phyloP scores from a whole-genome alignment of 2,797 vertebrate species.

The Catostomus latipinnis region DNA sequence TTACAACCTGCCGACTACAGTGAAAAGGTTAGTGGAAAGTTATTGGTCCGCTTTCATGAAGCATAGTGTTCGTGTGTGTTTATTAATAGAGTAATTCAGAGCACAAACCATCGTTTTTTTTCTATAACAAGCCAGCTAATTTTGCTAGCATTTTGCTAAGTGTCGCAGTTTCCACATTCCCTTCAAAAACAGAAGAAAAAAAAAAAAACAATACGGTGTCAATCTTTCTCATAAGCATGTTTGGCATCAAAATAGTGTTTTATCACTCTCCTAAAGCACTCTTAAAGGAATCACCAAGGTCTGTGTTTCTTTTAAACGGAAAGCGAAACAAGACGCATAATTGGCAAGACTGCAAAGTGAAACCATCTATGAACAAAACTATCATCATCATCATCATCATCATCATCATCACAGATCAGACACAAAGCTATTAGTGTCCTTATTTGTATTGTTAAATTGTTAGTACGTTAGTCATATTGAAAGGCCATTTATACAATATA shows the following conservation, averaged over 20 bases:
- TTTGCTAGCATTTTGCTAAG: slow-evolving; percentile 3
- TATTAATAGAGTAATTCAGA: not conserved
- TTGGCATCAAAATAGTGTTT: not conserved
- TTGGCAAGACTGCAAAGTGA: not conserved
- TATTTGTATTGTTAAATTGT: no score
- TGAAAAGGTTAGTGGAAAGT: slow-evolving; percentile 18
- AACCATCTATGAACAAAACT: not conserved
- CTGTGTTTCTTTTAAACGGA: not conserved
- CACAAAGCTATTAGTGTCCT: no score
- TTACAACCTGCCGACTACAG: not conserved
- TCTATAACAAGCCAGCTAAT: slow-evolving; percentile 15
- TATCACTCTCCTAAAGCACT: not conserved
- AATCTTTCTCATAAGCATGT: not conserved
- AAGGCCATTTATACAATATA: no score
- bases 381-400: no score
- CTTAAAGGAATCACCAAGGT: not conserved
- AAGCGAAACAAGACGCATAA: slow-evolving; percentile 1
- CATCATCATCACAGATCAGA: no score
- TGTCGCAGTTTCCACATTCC: not conserved
- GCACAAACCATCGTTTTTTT: not conserved
- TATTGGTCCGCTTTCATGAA: not conserved
- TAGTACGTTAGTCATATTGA: no score
- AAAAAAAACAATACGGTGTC: not conserved
- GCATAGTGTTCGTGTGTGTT: not conserved
- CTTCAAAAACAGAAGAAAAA: not conserved